Evolutionary conservation across 2,797 vertebrate genomes (phyloP), one percentile per base, ranked within the genome.

Genomic region (Cynodonichthys magdalenae): DNA sequence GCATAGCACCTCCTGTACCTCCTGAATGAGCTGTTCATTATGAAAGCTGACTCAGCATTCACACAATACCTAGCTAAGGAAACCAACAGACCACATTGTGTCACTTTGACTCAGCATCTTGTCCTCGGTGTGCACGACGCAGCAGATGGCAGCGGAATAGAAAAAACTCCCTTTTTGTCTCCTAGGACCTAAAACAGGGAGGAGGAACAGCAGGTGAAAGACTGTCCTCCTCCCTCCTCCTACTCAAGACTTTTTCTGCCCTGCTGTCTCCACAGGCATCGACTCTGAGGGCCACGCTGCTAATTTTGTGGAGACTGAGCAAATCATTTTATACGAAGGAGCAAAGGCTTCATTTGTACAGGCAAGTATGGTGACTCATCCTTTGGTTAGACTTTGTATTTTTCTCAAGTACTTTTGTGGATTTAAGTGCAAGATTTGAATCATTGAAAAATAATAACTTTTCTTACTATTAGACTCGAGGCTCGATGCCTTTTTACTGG

Each of bases 401-500:
- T 4, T 28, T 15, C 4, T 24, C 17, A 1, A 9, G 17, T 41
- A 2, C 36, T 39, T 39, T 3, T 39, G 10, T 1, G 12, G 14
- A 12, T 39, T 12, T 3, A 34, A n/a, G 17, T 7, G 17, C 1
- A 19, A 19, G n/a, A 10, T 47, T 18, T 48, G n/a, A 46, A 2
- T 48, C 3, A 39, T 39, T 39, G 12, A 3, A 39, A 39, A 39
- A 39, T 2, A 39, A 39, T 39, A 39, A 39, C 11, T 39, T 39
- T 39, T 39, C 3, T 39, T 39, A 12, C 12, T 39, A 14, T 14
- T 27, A 99, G 97, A 98, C 96, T 5, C 95, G 97, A 84, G 97
- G 97, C 75, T 99, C 98, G 18, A 99, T 99, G 91, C 98, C 98
- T 3, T 95, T 99, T 84, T 99, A 96, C 90, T 99, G 98, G 98